phyloP scores from a whole-genome alignment of 2,888 invertebrate species.

The Lampropteryx suffumata region DNA sequence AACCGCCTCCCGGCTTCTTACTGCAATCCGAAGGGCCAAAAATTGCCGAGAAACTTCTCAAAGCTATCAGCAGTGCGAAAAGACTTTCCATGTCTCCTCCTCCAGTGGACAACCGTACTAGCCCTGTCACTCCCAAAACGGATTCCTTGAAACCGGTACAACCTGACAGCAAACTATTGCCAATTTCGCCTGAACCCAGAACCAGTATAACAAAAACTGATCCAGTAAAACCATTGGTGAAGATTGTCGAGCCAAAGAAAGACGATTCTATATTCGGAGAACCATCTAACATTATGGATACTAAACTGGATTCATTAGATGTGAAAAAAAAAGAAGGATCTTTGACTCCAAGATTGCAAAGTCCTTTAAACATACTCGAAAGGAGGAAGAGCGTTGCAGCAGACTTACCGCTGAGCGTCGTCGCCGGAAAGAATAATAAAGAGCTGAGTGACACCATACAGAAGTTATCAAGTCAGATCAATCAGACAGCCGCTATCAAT shows the following conservation, averaged over 20 bases:
- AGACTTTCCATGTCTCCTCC: constrained; percentile 76
- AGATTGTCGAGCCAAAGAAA: constrained; percentile 56
- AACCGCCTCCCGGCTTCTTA: constrained; percentile 74
- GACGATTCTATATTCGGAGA: constrained; percentile 70
- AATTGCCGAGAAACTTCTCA: constrained; percentile 84
- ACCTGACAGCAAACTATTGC: constrained; percentile 48
- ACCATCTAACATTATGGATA: constrained; percentile 61
- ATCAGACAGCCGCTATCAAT: constrained; percentile 68
- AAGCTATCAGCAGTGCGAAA: constrained; percentile 83
- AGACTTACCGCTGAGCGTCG: constrained; percentile 59
- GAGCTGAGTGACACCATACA: constrained; percentile 85
- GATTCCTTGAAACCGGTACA: constrained; percentile 51
- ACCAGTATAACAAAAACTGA: constrained; percentile 42
- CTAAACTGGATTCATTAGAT: constrained; percentile 60
- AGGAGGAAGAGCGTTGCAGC: constrained; percentile 67
- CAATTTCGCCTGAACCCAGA: constrained; percentile 50
- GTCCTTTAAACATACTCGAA: constrained; percentile 67
- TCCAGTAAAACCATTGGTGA: constrained; percentile 44
- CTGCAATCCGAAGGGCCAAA: constrained; percentile 80
- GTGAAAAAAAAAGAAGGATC: constrained; percentile 68
- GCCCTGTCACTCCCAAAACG: constrained; percentile 53
- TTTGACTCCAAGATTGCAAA: constrained; percentile 60
- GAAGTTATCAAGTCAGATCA: constrained; percentile 81
- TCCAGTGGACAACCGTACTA: constrained; percentile 57
- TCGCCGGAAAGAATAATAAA: constrained; percentile 80